phyloP scores from a whole-genome alignment of 2,888 invertebrate species.

The Pyrrhosoma nymphula region DNA sequence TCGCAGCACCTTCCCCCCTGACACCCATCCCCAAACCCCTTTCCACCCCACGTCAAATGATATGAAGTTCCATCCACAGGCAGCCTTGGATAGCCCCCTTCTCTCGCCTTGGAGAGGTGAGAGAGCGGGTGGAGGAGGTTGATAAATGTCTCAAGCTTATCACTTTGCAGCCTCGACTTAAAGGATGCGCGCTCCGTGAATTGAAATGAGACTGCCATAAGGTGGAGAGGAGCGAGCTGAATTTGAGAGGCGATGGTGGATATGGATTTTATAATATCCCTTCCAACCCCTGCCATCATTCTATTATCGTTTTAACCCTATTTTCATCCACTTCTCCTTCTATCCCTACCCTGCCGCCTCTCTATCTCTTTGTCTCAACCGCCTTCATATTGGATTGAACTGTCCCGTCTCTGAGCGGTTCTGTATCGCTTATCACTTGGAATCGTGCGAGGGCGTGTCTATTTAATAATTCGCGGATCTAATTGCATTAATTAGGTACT shows the following conservation, averaged over 20 bases:
- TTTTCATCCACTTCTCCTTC: background rate
- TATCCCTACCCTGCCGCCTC: background rate
- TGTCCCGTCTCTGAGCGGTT: background rate
- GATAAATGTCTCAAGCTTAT: conserved; percentile 66
- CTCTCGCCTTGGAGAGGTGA: background rate
- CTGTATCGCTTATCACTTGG: background rate
- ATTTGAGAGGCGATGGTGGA: background rate
- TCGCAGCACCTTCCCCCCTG: background rate
- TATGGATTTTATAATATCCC: conserved; percentile 16
- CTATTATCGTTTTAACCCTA: background rate
- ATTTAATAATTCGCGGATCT: background rate
- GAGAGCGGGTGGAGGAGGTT: conserved; percentile 1
- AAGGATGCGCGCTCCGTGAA: conserved; percentile 49
- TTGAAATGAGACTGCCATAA: conserved; percentile 52
- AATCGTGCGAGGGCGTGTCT: background rate
- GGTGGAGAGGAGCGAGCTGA: background rate
- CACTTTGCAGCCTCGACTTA: conserved; percentile 54
- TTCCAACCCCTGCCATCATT: background rate
- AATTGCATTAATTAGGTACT: background rate
- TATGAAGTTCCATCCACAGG: conserved; percentile 47
- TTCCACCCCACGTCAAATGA: conserved; percentile 50
- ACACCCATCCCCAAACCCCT: background rate
- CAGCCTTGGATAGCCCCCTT: background rate
- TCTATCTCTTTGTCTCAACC: background rate
- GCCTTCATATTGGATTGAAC: background rate